Evolutionary conservation across 2,888 invertebrate genomes (phyloP), one percentile per base, ranked within the genome.

Genomic region (Vanessa cardui): DNA sequence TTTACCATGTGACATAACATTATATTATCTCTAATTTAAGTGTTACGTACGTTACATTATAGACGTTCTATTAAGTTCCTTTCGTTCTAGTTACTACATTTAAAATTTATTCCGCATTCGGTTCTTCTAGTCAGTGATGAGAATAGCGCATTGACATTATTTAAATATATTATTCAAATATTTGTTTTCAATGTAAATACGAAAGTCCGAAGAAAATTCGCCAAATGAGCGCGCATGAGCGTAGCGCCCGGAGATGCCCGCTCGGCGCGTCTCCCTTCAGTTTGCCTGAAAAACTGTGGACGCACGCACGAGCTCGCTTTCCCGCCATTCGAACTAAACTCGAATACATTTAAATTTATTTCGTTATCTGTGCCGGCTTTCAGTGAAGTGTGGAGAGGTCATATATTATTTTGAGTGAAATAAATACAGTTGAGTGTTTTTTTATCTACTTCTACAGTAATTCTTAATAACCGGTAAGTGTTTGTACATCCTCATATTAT

Each of bases 241-340:
- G 86, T 78, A 70, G 73, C 78, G 72, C 74, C 73, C 74, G 75
- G 72, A 74, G 71, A 64, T 78, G 76, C 81, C 80, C 88, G 88
- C 88, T 88, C 84, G 88, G 80, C 80, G 78, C 80, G 79, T 78
- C 86, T 78, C 83, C 82, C 86, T 88, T 83, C 90, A 91, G 90
- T 90, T 80, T 81, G 81, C 72, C 85, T 86, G 85, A 83, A 88
- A 86, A 81, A 81, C 78, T 80, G 78, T 74, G 85, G 79, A 78
- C 85, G 87, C 86, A 83, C 90, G 91, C 85, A 78, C 83, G 81
- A 77, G 3, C 56, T 12, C 33, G 79, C 69, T 81, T 83, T 82
- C 80, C 83, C 85, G 87, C 86, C 80, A 63, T 46, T 62, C 68
- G 49, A 64, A 70, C 70, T 65, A 69, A 78, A 77, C 83, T 78